Percentiles rank a stretch among this genome's conserved stretches.
Evolutionary conservation across 2,797 vertebrate genomes (phyloP).

Genomic region (Staurois parvus): DNA sequence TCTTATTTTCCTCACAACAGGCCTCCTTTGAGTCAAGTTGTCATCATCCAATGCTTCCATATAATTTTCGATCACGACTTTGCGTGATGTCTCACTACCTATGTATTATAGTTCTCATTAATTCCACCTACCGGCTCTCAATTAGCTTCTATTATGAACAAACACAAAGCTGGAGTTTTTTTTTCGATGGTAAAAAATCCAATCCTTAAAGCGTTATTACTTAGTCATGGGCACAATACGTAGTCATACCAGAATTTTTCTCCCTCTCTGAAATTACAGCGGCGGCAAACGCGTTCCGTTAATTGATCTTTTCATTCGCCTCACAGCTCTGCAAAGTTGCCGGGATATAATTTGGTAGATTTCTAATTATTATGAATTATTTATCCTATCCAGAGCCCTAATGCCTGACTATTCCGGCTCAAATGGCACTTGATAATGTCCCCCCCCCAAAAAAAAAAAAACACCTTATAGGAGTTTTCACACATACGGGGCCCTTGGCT

Average conservation of each 20-base stretch:
- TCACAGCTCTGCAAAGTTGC: slow-evolving; percentile 21
- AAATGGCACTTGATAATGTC: slow-evolving; percentile 6
- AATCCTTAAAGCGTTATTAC: slow-evolving; percentile 41
- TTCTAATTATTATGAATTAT: slow-evolving; percentile 45
- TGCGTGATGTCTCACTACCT: slow-evolving; percentile 27
- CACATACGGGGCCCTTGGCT: too few relatives aligned
- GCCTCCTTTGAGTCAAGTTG: not conserved
- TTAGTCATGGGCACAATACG: slow-evolving; percentile 18
- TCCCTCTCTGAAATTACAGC: slow-evolving; percentile 28
- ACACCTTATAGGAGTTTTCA: not conserved
- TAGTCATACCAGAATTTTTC: slow-evolving; percentile 23
- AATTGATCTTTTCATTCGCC: slow-evolving; percentile 46
- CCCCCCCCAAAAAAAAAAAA: slow-evolving; percentile 2
- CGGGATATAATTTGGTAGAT: slow-evolving; percentile 40
- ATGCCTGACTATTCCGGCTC: slow-evolving; percentile 25
- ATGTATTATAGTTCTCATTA: slow-evolving; percentile 33
- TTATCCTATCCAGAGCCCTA: slow-evolving; percentile 7
- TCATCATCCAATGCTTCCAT: not conserved
- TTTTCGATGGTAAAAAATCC: slow-evolving; percentile 2
- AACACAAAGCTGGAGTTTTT: slow-evolving; percentile 39
- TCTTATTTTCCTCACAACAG: too few relatives aligned
- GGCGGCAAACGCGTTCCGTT: not conserved
- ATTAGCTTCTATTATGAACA: slow-evolving; percentile 39
- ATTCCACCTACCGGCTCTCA: slow-evolving; percentile 46
- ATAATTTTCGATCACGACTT: slow-evolving; percentile 1